Evolutionary conservation across 2,888 invertebrate genomes (phyloP).

Genomic region (Nebria brevicollis): DNA sequence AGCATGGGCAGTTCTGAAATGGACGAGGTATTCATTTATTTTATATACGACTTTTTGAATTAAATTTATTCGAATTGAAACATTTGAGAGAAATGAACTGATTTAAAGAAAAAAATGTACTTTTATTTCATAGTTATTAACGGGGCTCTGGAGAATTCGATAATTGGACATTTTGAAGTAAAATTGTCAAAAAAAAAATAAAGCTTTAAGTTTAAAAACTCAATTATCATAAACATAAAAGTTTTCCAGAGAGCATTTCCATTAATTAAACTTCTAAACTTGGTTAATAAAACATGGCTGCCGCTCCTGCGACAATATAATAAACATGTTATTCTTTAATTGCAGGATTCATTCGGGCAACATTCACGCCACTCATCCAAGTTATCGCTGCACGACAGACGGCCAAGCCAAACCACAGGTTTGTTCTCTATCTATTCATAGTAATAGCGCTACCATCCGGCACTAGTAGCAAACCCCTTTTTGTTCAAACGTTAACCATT

Average conservation of each 20-base stretch:
- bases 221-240: too few relatives aligned
- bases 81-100: too few relatives aligned
- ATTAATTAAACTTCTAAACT: too few relatives aligned
- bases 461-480: constrained; percentile 41
- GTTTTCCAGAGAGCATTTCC: too few relatives aligned
- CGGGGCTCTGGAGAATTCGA: too few relatives aligned
- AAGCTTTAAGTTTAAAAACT: background rate
- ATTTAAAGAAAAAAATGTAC: too few relatives aligned
- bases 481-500: constrained; percentile 42
- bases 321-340: constrained; percentile 30
- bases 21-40: constrained; percentile 67
- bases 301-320: background rate
- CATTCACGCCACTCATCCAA: constrained; percentile 62
- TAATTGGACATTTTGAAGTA: background rate
- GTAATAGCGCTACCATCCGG: background rate
- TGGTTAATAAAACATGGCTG: too few relatives aligned
- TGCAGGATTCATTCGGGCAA: constrained; percentile 62
- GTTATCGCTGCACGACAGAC: constrained; percentile 44
- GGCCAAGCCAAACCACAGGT: constrained; percentile 38
- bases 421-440: background rate
- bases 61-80: too few relatives aligned
- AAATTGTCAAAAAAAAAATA: background rate
- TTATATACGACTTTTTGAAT: background rate
- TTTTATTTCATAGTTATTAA: too few relatives aligned
- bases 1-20: constrained; percentile 84